Evolutionary conservation across 2,888 invertebrate genomes (phyloP), one percentile per base, ranked within the genome.

Genomic region (Rhorus exstirpatorius): DNA sequence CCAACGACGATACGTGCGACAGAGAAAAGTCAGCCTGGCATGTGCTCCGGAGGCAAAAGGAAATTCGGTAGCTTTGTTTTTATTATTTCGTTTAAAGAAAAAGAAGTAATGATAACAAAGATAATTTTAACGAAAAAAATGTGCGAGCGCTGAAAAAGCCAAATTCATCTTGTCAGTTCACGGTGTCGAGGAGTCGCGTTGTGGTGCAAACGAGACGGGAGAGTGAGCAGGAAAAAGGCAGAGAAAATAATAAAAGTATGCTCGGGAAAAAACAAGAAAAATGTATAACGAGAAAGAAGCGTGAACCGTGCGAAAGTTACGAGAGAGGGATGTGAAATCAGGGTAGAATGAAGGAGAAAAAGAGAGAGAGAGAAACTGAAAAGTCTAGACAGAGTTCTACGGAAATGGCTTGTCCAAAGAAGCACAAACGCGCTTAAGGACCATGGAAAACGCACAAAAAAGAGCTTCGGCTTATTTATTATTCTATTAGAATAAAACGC

Each of bases 401-500:
- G 51, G 61, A 74, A 51, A 68, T 74, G 63, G 55, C 68, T 78
- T 60, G 60, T 49, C 35, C 46, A 35, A 17, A 60, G 72, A 77
- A 35, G 67, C 49, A 80, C 68, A 46, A 76, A 79, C 83, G 78
- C 84, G 85, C 84, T 85, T 53, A 80, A 81, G 83, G 83, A 77
- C 76, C 79, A 81, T 63, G 55, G 70, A 78, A 82, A 71, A 76
- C n/a, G 75, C 46, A 61, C 19, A 65, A 83, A 84, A 82, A 84
- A 79, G 75, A 81, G 83, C 87, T 82, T 85, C 83, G n/a, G n/a
- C n/a, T n/a, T n/a, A n/a, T 89, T 89, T 87, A 89, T 89, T 88
- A 87, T 89, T 89, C 88, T 85, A 88, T 89, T 87, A 87, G 87
- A 89, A 89, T 88, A 87, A 88, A 86, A 86, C 86, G 84, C 84